phyloP scores from a whole-genome alignment of 2,797 vertebrate species.

The Carcharodon carcharias region DNA sequence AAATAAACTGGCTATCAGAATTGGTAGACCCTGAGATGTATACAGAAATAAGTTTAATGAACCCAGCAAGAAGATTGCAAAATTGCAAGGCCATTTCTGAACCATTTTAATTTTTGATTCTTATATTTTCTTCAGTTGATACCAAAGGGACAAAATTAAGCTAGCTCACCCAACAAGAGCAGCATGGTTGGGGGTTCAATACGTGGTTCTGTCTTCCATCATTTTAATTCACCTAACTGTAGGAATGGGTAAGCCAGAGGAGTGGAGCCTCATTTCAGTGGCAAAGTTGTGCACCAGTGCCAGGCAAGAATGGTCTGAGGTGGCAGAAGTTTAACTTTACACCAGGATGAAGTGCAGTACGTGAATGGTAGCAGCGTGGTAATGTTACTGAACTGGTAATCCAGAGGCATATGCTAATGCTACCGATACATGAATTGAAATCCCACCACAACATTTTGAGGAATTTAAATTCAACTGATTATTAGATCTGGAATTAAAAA shows the following conservation, averaged over 20 bases:
- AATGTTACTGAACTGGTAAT: neutral
- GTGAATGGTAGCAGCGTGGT: neutral
- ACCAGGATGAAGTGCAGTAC: neutral
- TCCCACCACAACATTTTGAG: neutral
- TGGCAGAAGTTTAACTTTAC: neutral
- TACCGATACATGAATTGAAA: neutral
- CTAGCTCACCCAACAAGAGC: neutral
- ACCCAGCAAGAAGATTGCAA: neutral
- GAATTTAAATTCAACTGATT: too few species aligned
- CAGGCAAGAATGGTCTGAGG: neutral
- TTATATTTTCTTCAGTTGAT: neutral
- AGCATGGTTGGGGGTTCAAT: neutral
- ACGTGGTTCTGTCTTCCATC: too few species aligned
- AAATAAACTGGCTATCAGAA: neutral
- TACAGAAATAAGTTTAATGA: neutral
- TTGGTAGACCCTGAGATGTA: neutral
- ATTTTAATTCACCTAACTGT: neutral
- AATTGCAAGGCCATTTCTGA: neutral
- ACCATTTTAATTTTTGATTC: neutral
- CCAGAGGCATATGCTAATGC: neutral
- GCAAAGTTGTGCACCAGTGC: neutral
- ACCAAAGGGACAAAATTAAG: neutral
- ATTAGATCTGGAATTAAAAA: too few species aligned
- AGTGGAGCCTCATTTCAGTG: neutral
- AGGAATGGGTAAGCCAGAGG: neutral